Evolutionary conservation across 2,797 vertebrate genomes (phyloP), one percentile per base, ranked within the genome.

Genomic region (Labroides dimidiatus): DNA sequence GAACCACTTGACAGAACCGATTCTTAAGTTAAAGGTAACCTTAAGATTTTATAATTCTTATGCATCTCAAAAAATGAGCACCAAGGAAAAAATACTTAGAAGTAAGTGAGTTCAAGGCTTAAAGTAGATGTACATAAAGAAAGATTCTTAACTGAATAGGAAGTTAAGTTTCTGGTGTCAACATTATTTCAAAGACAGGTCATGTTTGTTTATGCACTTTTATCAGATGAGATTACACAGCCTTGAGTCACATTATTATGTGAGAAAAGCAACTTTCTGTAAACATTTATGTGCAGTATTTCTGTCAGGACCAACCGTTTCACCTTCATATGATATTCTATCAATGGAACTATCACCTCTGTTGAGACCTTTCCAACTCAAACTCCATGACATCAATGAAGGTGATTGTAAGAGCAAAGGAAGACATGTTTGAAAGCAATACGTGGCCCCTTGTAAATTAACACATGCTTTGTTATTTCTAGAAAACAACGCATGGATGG

Each of bases 401-500:
- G 68, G 73, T 49, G 53, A 60, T 27, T 27, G 27, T 56, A 30
- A 57, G 24, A 60, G 72, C 51, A 1, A 41, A 16, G 51, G 17
- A 55, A 49, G 61, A 4, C 12, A 54, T 37, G 50, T 27, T 64
- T 68, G 66, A 69, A 74, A 36, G 72, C 69, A 65, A 69, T 86
- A 81, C 84, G 80, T 78, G 78, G 73, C 71, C 64, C 48, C 48
- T 69, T 48, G 79, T 87, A 84, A n/a, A 91, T 90, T 84, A 85
- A 86, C 6, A 84, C 71, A 72, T 64, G 69, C 69, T 80, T 86
- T 69, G 76, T 89, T 89, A 84, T 90, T 87, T 79, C 74, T 65
- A 36, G 49, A 64, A 77, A 64, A 75, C 61, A 47, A 80, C 68
- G 75, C 74, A 89, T 87, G 69, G 76, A 74, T 54, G 36, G 53